These are phyloP conservation scores for Philereme transversata DNA, from an alignment of 2,888 invertebrate species.

Conservation along the genomic window DNA sequence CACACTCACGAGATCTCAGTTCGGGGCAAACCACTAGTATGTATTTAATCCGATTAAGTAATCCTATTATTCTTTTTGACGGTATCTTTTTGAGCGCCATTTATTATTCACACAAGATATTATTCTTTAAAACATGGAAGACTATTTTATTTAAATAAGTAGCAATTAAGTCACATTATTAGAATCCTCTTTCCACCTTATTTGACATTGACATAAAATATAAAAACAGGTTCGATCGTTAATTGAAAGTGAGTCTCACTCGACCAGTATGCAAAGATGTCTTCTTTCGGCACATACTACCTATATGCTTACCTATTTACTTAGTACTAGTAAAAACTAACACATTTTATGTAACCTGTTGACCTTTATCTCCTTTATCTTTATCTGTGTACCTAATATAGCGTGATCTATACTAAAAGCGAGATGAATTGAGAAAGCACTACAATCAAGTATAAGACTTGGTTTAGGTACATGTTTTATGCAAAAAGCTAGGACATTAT, in stretches of 20 bases:
- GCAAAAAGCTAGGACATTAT: no score
- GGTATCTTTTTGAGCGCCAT: constrained; percentile 1
- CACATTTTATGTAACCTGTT: not conserved
- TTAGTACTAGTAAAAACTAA: not conserved
- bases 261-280: constrained; percentile 49
- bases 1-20: no score
- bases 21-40: no score
- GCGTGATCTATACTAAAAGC: not conserved
- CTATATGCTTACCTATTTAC: constrained; percentile 16
- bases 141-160: constrained; percentile 5
- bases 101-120: constrained; percentile 17
- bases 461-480: no score
- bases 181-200: constrained; percentile 62
- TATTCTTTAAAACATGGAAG: constrained; percentile 14
- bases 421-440: not conserved
- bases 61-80: not conserved
- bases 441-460: not conserved
- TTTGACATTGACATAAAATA: constrained; percentile 73
- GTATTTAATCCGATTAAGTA: not conserved
- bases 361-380: not conserved
- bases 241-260: constrained; percentile 63
- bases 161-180: constrained; percentile 11
- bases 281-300: constrained; percentile 30
- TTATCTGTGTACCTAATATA: not conserved
- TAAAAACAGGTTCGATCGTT: constrained; percentile 62